These are phyloP conservation scores for Nomada fabriciana DNA, from an alignment of 2,888 invertebrate species.

Conservation along the genomic window DNA sequence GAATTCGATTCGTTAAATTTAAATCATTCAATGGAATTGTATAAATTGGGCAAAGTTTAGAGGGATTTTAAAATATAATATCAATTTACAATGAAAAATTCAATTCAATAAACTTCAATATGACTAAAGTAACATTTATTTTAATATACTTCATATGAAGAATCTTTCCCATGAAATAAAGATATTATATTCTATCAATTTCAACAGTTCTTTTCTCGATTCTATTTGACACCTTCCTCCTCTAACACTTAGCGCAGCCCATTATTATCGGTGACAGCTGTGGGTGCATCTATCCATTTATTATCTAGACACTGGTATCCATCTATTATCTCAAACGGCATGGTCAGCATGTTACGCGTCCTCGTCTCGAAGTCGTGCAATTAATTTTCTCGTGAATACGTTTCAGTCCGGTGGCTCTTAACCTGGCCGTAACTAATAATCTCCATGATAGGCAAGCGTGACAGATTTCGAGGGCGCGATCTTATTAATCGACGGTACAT, in stretches of 20 bases:
- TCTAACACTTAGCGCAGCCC: constrained; percentile 58
- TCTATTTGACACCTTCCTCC: constrained; percentile 54
- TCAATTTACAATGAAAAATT: no score
- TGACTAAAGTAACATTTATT: no score
- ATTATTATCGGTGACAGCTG: constrained; percentile 67
- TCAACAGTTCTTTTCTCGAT: constrained; percentile 30
- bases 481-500: neutral
- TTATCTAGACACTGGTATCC: constrained; percentile 65
- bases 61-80: no score
- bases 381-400: constrained; percentile 72
- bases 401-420: constrained; percentile 53
- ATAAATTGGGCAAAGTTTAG: no score
- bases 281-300: constrained; percentile 65
- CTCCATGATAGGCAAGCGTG: constrained; percentile 3
- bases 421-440: constrained; percentile 42
- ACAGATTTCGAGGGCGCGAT: constrained; percentile 11
- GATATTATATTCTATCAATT: constrained; percentile 1
- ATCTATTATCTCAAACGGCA: constrained; percentile 67
- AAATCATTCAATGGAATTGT: no score
- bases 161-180: no score
- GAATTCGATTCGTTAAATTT: no score
- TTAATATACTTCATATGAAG: no score
- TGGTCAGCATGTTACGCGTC: constrained; percentile 59
- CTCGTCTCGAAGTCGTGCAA: constrained; percentile 63
- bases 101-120: no score